Percentiles rank a stretch among this genome's conserved stretches.
Conservation (phyloP, 2,113 vertebrate genomes). For the Platichthys stellatus region DNA sequence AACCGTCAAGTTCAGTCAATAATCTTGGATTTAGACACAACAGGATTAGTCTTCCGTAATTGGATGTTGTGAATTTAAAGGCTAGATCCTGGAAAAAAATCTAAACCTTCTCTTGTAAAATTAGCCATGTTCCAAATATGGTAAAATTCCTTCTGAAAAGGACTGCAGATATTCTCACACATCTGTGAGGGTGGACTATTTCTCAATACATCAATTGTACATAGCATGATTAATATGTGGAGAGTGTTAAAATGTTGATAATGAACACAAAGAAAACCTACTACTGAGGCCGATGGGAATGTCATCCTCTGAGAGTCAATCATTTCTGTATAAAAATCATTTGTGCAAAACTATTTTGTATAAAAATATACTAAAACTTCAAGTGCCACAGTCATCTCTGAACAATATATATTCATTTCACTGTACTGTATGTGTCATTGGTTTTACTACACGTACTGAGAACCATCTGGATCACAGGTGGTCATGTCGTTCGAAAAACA, state of each 20-base stretch:
- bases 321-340: background rate
- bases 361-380: background rate
- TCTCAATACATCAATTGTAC: background rate
- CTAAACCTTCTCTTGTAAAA: background rate
- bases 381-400: background rate
- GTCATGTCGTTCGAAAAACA: background rate
- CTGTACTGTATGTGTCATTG: background rate
- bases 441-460: background rate
- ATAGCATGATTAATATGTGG: background rate
- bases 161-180: background rate
- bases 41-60: background rate
- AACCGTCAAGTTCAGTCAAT: background rate
- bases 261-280: background rate
- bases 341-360: background rate
- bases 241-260: background rate
- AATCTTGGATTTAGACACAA: background rate
- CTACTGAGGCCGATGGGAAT: background rate
- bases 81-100: background rate
- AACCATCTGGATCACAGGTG: conserved; percentile 47
- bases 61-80: background rate
- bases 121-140: background rate
- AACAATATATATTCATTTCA: conserved; percentile 15
- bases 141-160: background rate
- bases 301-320: background rate
- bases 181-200: background rate